Evolutionary conservation across 2,113 vertebrate genomes (phyloP).

Genomic region (Zapornia atra): DNA sequence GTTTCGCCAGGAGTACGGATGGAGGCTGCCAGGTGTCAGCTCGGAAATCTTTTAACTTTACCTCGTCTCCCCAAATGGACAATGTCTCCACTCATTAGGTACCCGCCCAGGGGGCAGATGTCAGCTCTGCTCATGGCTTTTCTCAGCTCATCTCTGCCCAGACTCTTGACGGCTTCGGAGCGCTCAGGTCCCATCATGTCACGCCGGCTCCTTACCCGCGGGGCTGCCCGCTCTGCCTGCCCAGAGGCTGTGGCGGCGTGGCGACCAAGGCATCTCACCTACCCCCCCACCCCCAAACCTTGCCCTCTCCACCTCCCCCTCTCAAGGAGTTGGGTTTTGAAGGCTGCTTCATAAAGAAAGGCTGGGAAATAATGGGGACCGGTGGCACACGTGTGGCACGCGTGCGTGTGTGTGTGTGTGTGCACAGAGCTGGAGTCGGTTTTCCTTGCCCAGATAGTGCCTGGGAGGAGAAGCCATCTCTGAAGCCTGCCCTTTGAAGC

Average conservation of each 20-base stretch:
- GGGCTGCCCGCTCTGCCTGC: neutral
- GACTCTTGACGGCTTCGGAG: neutral
- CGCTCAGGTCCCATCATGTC: neutral
- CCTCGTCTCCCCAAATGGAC: slow-evolving; percentile 18
- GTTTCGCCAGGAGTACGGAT: neutral
- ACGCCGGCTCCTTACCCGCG: accelerated
- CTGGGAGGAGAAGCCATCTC: slow-evolving; percentile 12
- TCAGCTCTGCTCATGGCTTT: slow-evolving; percentile 42
- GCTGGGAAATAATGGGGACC: neutral
- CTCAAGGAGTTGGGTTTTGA: neutral
- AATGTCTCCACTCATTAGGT: slow-evolving; percentile 39
- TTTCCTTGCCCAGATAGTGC: neutral
- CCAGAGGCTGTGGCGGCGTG: accelerated
- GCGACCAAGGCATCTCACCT: neutral
- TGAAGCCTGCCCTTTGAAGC: slow-evolving; percentile 51
- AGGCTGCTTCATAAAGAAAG: neutral
- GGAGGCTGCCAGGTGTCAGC: slow-evolving; percentile 30
- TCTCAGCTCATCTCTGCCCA: neutral
- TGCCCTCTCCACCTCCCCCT: neutral
- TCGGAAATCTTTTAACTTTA: neutral
- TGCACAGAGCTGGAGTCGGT: neutral
- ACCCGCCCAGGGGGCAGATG: slow-evolving; percentile 17
- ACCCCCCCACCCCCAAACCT: accelerated
- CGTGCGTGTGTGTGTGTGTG: too few relatives aligned
- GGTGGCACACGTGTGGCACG: accelerated